phyloP scores from a whole-genome alignment of 2,888 invertebrate genomes.

The Schizotus pectinicornis region DNA sequence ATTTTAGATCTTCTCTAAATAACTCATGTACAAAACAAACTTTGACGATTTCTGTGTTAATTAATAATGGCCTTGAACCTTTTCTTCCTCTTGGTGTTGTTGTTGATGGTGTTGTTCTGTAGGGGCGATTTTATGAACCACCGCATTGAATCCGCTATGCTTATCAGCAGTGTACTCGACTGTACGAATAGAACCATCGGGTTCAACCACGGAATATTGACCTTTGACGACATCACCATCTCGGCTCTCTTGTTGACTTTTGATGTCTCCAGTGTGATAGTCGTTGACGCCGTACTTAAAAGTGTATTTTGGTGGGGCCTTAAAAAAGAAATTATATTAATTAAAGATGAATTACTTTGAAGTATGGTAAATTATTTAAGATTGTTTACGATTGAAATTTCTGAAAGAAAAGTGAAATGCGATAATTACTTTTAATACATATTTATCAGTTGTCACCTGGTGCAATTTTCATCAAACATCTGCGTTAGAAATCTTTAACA shows the following conservation, averaged over 20 bases:
- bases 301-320: constrained; percentile 54
- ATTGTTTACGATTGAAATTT: too few species aligned
- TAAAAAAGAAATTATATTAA: constrained; percentile 30
- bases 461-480: too few species aligned
- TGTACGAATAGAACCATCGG: constrained; percentile 55
- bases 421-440: too few species aligned
- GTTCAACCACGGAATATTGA: constrained; percentile 55
- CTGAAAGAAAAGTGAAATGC: too few species aligned
- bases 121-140: constrained; percentile 46
- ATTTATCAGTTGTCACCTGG: too few species aligned
- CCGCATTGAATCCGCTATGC: constrained; percentile 55
- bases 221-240: constrained; percentile 57
- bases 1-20: too few species aligned
- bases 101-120: constrained; percentile 15
- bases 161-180: constrained; percentile 57
- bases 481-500: too few species aligned
- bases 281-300: constrained; percentile 57
- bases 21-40: too few species aligned
- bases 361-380: too few species aligned
- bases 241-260: constrained; percentile 53
- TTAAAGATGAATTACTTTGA: neutral
- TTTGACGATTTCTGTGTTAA: too few species aligned
- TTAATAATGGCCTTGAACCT: neutral
- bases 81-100: constrained; percentile 1
- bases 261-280: constrained; percentile 55